Evolutionary conservation across 2,113 vertebrate species (phyloP), one percentile per base, ranked within the genome.

Genomic region (Rutilus rutilus): DNA sequence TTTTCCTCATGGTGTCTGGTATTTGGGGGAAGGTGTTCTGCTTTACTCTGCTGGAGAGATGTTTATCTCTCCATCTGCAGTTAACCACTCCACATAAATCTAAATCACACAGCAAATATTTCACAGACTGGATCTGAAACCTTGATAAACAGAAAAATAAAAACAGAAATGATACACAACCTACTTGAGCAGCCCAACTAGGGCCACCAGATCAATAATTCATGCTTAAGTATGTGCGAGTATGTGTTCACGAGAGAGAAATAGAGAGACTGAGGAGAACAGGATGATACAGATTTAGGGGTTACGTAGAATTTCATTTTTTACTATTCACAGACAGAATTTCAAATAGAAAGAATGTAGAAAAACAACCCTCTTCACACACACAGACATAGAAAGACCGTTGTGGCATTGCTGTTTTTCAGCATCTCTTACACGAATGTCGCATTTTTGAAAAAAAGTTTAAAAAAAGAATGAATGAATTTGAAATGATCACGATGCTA

Each of bases 201-300:
- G 33, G 67, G 36, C 50, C 65, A 73, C 9, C 9, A 42, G 82
- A 25, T 84, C 82, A 84, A 75, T 75, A 75, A 60, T 74, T 62
- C 33, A 84, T 60, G 2, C 45, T 54, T 59, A 19, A 2, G 52
- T 25, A 30, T 84, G n/a, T 60, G 82, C 11, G 12, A 25, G n/a
- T 17, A 65, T 73, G 47, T 57, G 50, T 21, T 57, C 21, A 74
- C 23, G 12, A 47, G 54, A 83, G 45, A 83, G 47, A 57, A 42
- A 73, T 1, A 69, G 64, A 65, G 57, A 21, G 27, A 25, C 9
- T 6, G 21, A 36, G 27, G 27, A 54, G 76, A 74, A 15, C 71
- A 17, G 21, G 52, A 36, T 59, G 27, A 78, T 23, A n/a, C 76
- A 3, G 36, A 80, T 39, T 80, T 45, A 5, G 50, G 45, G 15